A percentile compares a stretch with the other conserved stretches of the same genome.
These are phyloP conservation scores for Dicycla oo DNA, from an alignment of 2,888 invertebrate genomes.

Conservation along the genomic window DNA sequence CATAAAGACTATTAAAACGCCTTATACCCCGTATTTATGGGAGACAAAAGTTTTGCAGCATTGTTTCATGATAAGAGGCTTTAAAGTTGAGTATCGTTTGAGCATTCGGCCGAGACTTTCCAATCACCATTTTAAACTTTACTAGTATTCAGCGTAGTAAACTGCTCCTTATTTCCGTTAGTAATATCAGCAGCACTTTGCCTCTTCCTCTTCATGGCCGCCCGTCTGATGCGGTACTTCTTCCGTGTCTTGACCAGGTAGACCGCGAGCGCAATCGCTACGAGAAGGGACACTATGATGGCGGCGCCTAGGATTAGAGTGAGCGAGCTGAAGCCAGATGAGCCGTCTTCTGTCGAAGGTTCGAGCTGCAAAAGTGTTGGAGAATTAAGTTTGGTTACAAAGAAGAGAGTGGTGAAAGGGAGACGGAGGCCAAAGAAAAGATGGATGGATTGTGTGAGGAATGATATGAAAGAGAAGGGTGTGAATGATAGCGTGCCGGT, in stretches of 20 bases:
- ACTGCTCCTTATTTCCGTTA: slow-evolving; percentile 82
- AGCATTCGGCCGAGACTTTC: not conserved
- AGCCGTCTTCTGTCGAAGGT: slow-evolving; percentile 73
- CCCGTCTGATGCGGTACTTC: slow-evolving; percentile 75
- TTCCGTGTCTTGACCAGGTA: slow-evolving; percentile 82
- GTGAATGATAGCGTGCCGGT: no score
- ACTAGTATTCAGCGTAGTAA: slow-evolving; percentile 77
- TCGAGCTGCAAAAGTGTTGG: slow-evolving; percentile 75
- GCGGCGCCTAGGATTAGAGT: slow-evolving; percentile 79
- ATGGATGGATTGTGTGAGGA: no score
- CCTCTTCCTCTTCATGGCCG: slow-evolving; percentile 80
- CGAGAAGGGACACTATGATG: slow-evolving; percentile 77
- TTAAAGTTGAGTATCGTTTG: slow-evolving; percentile 3
- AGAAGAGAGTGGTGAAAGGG: no score
- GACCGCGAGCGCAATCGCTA: slow-evolving; percentile 79
- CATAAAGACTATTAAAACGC: no score
- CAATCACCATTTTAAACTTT: slow-evolving; percentile 60
- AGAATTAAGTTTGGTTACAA: not conserved
- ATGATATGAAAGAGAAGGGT: no score
- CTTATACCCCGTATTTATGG: no score
- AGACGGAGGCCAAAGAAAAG: no score
- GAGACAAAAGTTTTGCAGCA: no score
- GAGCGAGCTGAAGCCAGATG: slow-evolving; percentile 70
- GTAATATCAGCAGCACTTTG: slow-evolving; percentile 80
- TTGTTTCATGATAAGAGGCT: no score